Conservation (phyloP, 1,140 invertebrate genomes). For the Lethrus apterus region DNA sequence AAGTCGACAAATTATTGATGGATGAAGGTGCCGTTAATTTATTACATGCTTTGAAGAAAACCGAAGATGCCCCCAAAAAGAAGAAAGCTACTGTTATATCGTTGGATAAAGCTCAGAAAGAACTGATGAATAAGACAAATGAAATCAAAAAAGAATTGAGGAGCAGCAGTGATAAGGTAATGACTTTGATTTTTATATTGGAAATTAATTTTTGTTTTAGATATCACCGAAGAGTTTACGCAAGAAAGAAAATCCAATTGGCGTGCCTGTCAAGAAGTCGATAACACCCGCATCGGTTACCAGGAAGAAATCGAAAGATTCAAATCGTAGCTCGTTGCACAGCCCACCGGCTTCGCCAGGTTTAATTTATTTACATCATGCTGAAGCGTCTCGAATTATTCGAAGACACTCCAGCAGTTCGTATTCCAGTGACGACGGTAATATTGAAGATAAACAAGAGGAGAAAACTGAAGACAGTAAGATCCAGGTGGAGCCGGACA, state of each 20-base stretch:
- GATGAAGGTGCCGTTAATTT: slow-evolving; percentile 82
- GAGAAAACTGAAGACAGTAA: slow-evolving; percentile 27
- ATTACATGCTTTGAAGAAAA: slow-evolving; percentile 65
- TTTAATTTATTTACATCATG: slow-evolving; percentile 47
- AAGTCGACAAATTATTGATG: slow-evolving; percentile 69
- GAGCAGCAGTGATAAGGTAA: slow-evolving; percentile 31
- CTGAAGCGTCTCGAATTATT: slow-evolving; percentile 71
- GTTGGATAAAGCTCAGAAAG: slow-evolving; percentile 46
- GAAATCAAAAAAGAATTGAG: slow-evolving; percentile 38
- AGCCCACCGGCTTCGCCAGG: slow-evolving; percentile 35
- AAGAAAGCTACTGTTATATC: slow-evolving; percentile 41
- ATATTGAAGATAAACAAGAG: slow-evolving; percentile 16
- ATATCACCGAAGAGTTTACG: slow-evolving; percentile 32
- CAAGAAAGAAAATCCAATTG: slow-evolving; percentile 30
- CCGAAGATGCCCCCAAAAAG: slow-evolving; percentile 35
- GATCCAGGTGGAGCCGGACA: slow-evolving; percentile 28
- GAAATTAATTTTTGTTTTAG: no score
- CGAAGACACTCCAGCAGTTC: slow-evolving; percentile 74
- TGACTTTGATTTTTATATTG: no score
- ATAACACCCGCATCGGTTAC: slow-evolving; percentile 48
- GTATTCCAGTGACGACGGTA: slow-evolving; percentile 57
- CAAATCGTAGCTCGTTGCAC: slow-evolving; percentile 35
- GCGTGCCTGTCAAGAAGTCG: slow-evolving; percentile 39
- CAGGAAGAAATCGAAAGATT: slow-evolving; percentile 45
- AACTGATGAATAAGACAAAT: slow-evolving; percentile 47